Base-by-base conservation (phyloP, 2,797 vertebrate genomes). In the Babyrousa celebensis region DNA sequence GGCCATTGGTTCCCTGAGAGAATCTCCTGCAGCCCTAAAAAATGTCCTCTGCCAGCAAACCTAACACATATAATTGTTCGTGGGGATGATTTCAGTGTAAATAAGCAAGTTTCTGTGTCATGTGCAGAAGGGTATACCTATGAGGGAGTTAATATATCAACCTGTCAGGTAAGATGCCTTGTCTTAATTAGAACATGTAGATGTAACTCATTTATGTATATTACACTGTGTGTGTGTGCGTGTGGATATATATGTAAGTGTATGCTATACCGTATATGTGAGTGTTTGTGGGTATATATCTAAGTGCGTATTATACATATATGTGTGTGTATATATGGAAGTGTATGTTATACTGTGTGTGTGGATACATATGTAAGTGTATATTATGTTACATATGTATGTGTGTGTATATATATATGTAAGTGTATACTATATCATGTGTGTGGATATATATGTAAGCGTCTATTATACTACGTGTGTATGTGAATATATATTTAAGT, bases 121-220 rank as follows among this genome's bases (percentile, higher is more conserved):
- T 99, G 99, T 92, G 94, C 97, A 86, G 98, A 99, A 97, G 99
- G 99, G 32, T 99, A 99, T 98, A 98, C 98, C 97, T 98, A 99
- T 95, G 98, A 98, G 87, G 99, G 99, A 79, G 97, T 98, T 91
- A 98, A 98, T 32, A 91, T 96, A 25, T 98, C 99, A 52, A 99
- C 98, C 1, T 99, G 99, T 98, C 99, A 99, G 99, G 99, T 99
- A 98, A 93, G 96, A 62, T 5, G 68, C 65, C n/a, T 25, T 17
- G 20, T 29, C 75, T 91, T 84, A 40, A 36, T 9, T 68, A 71
- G 40, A 84, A 18, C 1, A 0, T 40, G 6, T 54, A 77, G 48
- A 1, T 58, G 7, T 63, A 85, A 54, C 52, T 54, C 27, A 4
- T 65, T 54, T 63, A 40, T 56, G 6, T 74, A 23, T 54, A 54